Percentiles rank a stretch among this genome's conserved stretches.
Evolutionary conservation across 2,797 vertebrate species (phyloP).

Genomic region (Rhinoraja longicauda): DNA sequence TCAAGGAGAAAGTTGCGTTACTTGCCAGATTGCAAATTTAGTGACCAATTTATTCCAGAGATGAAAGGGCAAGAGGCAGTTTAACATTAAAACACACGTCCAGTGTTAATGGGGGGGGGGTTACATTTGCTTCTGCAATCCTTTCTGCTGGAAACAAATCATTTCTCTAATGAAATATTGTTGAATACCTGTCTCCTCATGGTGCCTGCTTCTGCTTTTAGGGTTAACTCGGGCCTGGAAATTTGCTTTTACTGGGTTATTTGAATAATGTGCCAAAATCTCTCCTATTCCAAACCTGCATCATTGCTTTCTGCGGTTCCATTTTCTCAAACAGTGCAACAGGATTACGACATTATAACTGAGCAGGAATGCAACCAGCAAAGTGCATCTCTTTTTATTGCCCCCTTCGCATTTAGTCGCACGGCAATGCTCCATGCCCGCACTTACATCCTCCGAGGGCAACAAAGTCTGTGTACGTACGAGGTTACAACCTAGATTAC

Average conservation of each 20-base stretch:
- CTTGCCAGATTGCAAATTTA: not conserved
- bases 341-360: not conserved
- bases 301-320: not conserved
- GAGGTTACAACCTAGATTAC: not conserved
- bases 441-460: not conserved
- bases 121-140: slow-evolving; percentile 9
- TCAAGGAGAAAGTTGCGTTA: slow-evolving; percentile 25
- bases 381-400: not conserved
- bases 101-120: slow-evolving; percentile 4
- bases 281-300: not conserved
- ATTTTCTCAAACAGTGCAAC: not conserved
- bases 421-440: not conserved
- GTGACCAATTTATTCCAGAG: slow-evolving; percentile 14
- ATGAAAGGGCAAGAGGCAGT: slow-evolving; percentile 8
- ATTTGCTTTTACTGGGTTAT: not conserved
- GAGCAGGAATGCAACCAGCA: not conserved
- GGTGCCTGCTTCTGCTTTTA: not conserved
- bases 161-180: slow-evolving; percentile 3
- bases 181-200: not conserved
- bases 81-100: not conserved
- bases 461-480: not conserved
- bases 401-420: not conserved
- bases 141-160: not conserved
- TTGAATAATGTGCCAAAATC: not conserved
- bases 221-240: not conserved